Evolutionary conservation across 2,888 invertebrate species (phyloP), one percentile per base, ranked within the genome.

Genomic region (Rosalia funebris): DNA sequence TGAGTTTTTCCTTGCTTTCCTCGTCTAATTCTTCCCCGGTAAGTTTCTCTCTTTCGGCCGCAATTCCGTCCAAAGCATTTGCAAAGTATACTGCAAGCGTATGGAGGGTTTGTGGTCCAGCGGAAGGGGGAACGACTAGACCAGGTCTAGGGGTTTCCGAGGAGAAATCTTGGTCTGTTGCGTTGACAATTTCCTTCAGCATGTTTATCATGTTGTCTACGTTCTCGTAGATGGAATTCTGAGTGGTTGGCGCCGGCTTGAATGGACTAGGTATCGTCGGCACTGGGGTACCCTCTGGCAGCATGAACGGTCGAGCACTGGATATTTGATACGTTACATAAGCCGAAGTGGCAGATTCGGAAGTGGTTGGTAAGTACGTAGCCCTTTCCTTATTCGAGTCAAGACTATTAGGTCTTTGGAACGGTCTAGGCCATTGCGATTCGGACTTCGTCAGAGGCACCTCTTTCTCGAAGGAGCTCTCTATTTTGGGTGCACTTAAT

Each of bases 81-180:
- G 92, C 92, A 75, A 92, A 93, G 75, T 93, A 93, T 66, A 91
- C 86, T 0, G 93, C 92, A 41, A 93, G 77, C 0, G 92, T 90
- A 69, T 91, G 91, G 9, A 92, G 82, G 0, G 91, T 90, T 75
- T 91, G 90, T 0, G 92, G 91, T 0, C 91, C 91, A 0, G 90
- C 86, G 0, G 91, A 91, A 11, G 89, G 88, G 1, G 91, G 90
- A 5, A 90, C 86, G 3, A 88, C 83, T n/a, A 90, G 80, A 1
- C 89, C 91, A 31, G 85, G 84, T 61, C 89, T 83, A 19, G 84
- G 74, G 4, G 70, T 82, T 41, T 83, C 85, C 1, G 82, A 82
- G 44, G 80, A 81, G 63, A 83, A 84, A 31, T 84, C 85, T 14
- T 83, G 81, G 5, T 83, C 78, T 62, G 84, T 82, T 2, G 83